A percentile compares a stretch with the other conserved stretches of the same genome.
Evolutionary conservation across 2,113 vertebrate genomes (phyloP).

Genomic region (Lepidothrix coronata): DNA sequence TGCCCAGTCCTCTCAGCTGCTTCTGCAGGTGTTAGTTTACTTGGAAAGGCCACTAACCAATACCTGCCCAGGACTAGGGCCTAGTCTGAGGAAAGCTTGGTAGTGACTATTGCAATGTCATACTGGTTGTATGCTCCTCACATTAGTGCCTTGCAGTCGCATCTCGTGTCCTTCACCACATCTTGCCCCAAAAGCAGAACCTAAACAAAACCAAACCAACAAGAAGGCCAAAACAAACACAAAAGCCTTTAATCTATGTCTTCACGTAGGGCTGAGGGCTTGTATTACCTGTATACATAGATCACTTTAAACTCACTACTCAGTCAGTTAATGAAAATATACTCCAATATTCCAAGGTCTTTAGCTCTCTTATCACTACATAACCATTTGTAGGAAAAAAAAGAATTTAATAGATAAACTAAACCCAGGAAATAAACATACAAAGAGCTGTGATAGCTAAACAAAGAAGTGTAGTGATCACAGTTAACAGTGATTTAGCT

Average conservation of each 20-base stretch:
- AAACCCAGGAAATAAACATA: not conserved
- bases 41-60: not conserved
- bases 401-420: not conserved
- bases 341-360: not conserved
- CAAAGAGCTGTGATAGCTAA: not conserved
- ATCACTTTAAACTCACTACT: not conserved
- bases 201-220: not conserved
- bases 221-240: not conserved
- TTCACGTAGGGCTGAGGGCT: not conserved
- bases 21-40: not conserved
- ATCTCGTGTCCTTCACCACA: not conserved
- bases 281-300: not conserved
- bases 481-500: not conserved
- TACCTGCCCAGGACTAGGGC: not conserved
- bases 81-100: not conserved
- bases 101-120: rapidly evolving
- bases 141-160: not conserved
- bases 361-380: not conserved
- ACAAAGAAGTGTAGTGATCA: not conserved
- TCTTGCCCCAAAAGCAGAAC: not conserved
- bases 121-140: not conserved
- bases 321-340: not conserved
- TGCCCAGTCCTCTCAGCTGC: not conserved
- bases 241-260: not conserved
- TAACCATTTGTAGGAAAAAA: not conserved